phyloP scores from a whole-genome alignment of 30 jellyfish, hydroid and myxozoan species.

The Cassiopea xamachana region DNA sequence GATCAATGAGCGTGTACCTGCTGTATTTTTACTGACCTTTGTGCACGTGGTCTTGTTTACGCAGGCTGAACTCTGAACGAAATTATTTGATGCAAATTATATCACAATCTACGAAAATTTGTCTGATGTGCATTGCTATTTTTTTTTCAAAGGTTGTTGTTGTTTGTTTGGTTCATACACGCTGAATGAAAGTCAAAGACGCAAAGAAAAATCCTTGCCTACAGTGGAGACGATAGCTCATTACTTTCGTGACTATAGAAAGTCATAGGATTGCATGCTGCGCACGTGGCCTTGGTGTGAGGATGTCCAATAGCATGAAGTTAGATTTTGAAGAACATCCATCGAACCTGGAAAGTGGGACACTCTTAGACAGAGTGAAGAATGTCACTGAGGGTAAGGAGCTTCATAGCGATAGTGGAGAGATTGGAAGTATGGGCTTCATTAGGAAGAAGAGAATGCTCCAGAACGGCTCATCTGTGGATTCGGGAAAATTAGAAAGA shows the following conservation, averaged over 20 bases:
- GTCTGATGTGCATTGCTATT: too few relatives aligned
- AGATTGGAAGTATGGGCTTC: constrained; percentile 62
- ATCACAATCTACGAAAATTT: too few relatives aligned
- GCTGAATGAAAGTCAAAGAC: too few relatives aligned
- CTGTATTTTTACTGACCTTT: constrained; percentile 52
- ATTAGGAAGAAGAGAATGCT: constrained; percentile 53
- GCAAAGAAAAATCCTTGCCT: background rate
- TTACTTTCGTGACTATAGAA: background rate
- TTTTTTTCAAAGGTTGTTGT: too few relatives aligned
- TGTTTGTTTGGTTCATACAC: too few relatives aligned
- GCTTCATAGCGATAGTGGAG: constrained; percentile 29
- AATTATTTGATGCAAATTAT: background rate
- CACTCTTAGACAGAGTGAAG: constrained; percentile 39
- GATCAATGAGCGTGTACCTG: constrained; percentile 41
- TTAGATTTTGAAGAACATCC: constrained; percentile 49
- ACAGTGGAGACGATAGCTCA: background rate
- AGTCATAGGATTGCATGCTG: background rate
- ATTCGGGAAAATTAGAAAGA: constrained; percentile 45
- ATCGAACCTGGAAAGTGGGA: constrained; percentile 53
- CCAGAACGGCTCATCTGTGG: constrained; percentile 59
- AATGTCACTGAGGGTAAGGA: constrained; percentile 12
- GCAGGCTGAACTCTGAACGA: background rate
- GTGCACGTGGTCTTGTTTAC: constrained; percentile 38
- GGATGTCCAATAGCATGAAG: constrained; percentile 48
- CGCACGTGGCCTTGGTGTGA: background rate